Conservation (phyloP, 2,113 vertebrate species). For the Poeciliopsis prolifica region DNA sequence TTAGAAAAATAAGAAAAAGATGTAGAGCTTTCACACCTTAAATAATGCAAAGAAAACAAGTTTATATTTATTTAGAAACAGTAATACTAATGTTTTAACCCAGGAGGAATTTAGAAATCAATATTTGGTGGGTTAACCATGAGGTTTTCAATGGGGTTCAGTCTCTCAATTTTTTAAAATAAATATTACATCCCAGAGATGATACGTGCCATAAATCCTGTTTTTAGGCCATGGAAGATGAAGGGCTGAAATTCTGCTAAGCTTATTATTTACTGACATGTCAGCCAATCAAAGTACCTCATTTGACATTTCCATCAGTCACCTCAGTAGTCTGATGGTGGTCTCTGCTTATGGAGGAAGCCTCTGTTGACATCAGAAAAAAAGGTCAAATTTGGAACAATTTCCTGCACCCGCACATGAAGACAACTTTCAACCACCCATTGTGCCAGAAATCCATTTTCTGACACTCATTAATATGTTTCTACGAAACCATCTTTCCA, state of each 20-base stretch:
- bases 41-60: too few relatives aligned
- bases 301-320: constrained; percentile 56
- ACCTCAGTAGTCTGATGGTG: background rate
- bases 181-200: background rate
- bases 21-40: too few relatives aligned
- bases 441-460: background rate
- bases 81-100: too few relatives aligned
- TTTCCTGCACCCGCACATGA: constrained; percentile 5
- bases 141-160: too few relatives aligned
- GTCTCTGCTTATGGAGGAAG: constrained; percentile 50
- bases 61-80: too few relatives aligned
- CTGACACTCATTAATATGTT: background rate
- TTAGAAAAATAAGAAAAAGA: too few relatives aligned
- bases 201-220: background rate
- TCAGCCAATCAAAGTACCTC: constrained; percentile 41
- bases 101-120: too few relatives aligned
- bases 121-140: too few relatives aligned
- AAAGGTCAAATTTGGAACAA: constrained; percentile 13
- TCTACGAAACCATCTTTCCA: background rate
- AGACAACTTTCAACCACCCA: background rate
- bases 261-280: constrained; percentile 44
- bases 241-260: constrained; percentile 8
- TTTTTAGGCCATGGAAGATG: background rate
- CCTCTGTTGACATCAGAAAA: constrained; percentile 6
- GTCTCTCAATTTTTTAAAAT: too few relatives aligned